phyloP scores from a whole-genome alignment of 2,113 vertebrate genomes.

The Collichthys lucidus region DNA sequence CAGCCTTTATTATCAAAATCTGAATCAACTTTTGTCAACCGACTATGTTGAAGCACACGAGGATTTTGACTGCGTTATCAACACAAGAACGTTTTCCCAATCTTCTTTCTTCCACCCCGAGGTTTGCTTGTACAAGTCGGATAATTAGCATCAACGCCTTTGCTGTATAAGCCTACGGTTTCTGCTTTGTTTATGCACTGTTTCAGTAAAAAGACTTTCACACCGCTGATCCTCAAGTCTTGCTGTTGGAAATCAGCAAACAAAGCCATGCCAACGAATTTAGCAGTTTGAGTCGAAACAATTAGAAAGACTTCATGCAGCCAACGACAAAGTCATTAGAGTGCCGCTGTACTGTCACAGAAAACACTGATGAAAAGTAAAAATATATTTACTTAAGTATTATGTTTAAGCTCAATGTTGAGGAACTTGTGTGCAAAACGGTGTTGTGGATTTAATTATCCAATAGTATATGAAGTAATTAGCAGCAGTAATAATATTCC shows the following conservation, averaged over 20 bases:
- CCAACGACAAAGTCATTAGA: neutral
- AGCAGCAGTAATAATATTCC: too few relatives aligned
- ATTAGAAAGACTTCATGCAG: neutral
- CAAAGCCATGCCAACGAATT: neutral
- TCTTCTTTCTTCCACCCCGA: neutral
- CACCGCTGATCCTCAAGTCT: neutral
- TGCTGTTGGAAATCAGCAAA: neutral
- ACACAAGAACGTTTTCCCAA: neutral
- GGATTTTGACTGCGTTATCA: neutral
- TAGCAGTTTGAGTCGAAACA: neutral
- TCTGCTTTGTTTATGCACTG: neutral
- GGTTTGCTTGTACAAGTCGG: slow-evolving; percentile 3
- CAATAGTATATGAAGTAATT: too few relatives aligned
- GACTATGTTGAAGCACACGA: neutral
- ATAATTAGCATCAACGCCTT: neutral
- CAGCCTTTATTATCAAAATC: neutral
- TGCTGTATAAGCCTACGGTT: neutral
- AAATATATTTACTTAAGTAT: too few relatives aligned
- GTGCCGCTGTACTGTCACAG: too few relatives aligned
- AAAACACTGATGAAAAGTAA: too few relatives aligned
- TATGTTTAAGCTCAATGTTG: too few relatives aligned
- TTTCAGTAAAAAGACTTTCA: neutral
- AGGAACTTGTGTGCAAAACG: too few relatives aligned
- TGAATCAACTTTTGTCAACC: neutral
- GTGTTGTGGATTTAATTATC: too few relatives aligned